Percentiles rank a stretch among this genome's conserved stretches.
Evolutionary conservation across 2,888 invertebrate genomes (phyloP).

Genomic region (Drosophila demipolita): DNA sequence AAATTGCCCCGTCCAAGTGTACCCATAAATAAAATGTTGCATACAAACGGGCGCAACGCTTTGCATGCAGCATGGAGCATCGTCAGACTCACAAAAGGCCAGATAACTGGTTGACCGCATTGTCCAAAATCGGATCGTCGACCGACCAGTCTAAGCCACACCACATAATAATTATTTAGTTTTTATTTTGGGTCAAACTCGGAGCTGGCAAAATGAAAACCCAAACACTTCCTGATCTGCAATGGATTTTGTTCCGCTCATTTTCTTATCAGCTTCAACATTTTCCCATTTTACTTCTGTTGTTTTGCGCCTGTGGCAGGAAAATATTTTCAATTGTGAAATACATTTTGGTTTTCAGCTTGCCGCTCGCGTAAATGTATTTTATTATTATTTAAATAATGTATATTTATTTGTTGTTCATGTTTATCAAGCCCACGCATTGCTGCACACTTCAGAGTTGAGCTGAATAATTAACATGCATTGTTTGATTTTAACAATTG

Average conservation of each 20-base stretch:
- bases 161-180: conserved; percentile 35
- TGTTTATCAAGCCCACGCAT: conserved; percentile 43
- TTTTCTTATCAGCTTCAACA: conserved; percentile 32
- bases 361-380: conserved; percentile 28
- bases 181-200: conserved; percentile 39
- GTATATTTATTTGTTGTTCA: neutral
- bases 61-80: neutral
- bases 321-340: conserved; percentile 30
- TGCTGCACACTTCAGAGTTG: conserved; percentile 28
- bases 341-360: conserved; percentile 39
- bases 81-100: conserved; percentile 12
- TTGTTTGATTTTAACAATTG: conserved; percentile 13
- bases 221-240: conserved; percentile 17
- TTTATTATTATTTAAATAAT: conserved; percentile 21
- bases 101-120: conserved; percentile 61
- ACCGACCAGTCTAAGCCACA: conserved; percentile 11
- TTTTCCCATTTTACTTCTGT: neutral
- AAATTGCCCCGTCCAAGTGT: conserved; percentile 40
- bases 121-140: conserved; percentile 18
- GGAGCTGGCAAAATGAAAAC: conserved; percentile 5
- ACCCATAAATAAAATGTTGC: conserved; percentile 60
- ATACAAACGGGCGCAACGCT: conserved; percentile 25
- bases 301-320: neutral
- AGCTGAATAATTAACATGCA: conserved; percentile 17
- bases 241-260: conserved; percentile 4